Percentiles rank a stretch among this genome's conserved stretches.
Conservation (phyloP, 1,140 invertebrate species). For the Drosophila teissieri region DNA sequence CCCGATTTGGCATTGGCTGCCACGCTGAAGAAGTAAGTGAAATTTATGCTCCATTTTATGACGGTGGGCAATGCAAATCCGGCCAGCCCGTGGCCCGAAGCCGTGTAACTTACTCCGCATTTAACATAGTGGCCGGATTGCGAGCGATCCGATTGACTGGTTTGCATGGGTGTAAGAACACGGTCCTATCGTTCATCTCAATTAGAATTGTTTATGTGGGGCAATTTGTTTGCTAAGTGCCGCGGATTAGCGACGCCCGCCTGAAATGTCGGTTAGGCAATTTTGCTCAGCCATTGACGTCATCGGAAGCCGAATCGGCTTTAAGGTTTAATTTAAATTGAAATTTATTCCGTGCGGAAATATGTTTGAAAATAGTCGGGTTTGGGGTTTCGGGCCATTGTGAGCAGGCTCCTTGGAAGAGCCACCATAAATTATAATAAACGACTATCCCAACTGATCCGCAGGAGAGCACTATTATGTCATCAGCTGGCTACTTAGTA, state of each 20-base stretch:
- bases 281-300: slow-evolving; percentile 53
- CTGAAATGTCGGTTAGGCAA: slow-evolving; percentile 46
- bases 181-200: slow-evolving; percentile 73
- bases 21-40: slow-evolving; percentile 88
- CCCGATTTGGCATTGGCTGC: slow-evolving; percentile 87
- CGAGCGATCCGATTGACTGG: slow-evolving; percentile 37
- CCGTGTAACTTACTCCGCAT: slow-evolving; percentile 58
- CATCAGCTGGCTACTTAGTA: slow-evolving; percentile 70
- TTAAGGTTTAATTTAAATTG: slow-evolving; percentile 56
- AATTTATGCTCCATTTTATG: slow-evolving; percentile 83
- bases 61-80: slow-evolving; percentile 51
- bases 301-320: slow-evolving; percentile 16
- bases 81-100: neutral
- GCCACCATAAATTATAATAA: slow-evolving; percentile 65
- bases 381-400: neutral
- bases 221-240: slow-evolving; percentile 79
- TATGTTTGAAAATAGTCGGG: slow-evolving; percentile 5
- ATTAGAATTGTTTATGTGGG: slow-evolving; percentile 78
- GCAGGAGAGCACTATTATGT: slow-evolving; percentile 45
- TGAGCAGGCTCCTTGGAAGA: neutral
- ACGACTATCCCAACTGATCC: slow-evolving; percentile 32
- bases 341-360: slow-evolving; percentile 57
- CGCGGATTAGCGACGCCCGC: slow-evolving; percentile 65
- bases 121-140: slow-evolving; percentile 52
- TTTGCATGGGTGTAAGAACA: slow-evolving; percentile 40